Conservation (phyloP, 2,797 vertebrate species). For the Coccyzus lansbergi region DNA sequence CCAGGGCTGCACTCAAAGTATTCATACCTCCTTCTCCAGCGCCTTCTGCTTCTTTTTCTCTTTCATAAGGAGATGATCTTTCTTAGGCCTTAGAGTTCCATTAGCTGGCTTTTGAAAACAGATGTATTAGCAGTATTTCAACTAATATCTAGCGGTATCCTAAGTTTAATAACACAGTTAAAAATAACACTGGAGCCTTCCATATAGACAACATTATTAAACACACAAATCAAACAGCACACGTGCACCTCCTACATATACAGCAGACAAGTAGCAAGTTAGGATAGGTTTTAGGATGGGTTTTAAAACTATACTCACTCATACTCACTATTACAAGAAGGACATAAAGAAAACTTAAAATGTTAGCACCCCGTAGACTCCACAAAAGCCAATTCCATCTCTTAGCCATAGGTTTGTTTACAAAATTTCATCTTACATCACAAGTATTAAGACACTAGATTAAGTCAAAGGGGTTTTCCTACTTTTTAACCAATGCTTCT, state of each 20-base stretch:
- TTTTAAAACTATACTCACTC: background rate
- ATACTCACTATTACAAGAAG: background rate
- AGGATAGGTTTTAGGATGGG: background rate
- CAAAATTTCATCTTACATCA: background rate
- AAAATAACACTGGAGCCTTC: background rate
- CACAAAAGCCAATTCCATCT: background rate
- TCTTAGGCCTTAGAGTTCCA: constrained; percentile 76
- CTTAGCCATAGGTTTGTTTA: background rate
- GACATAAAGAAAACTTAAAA: background rate
- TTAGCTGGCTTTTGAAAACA: constrained; percentile 44
- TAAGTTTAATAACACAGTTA: background rate
- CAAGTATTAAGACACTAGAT: background rate
- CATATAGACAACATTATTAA: background rate
- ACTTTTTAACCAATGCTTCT: background rate
- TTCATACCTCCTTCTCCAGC: constrained; percentile 90
- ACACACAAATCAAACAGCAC: background rate
- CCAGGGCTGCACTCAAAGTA: background rate
- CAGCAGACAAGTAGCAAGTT: background rate
- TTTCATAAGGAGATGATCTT: constrained; percentile 67
- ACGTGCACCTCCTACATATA: background rate
- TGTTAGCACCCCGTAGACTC: background rate
- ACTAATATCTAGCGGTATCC: background rate
- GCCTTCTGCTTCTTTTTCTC: constrained; percentile 86
- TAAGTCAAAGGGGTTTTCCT: background rate
- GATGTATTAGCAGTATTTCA: background rate